Base-by-base conservation (phyloP, 2,888 invertebrate genomes). In the Drosophila antonietae region DNA sequence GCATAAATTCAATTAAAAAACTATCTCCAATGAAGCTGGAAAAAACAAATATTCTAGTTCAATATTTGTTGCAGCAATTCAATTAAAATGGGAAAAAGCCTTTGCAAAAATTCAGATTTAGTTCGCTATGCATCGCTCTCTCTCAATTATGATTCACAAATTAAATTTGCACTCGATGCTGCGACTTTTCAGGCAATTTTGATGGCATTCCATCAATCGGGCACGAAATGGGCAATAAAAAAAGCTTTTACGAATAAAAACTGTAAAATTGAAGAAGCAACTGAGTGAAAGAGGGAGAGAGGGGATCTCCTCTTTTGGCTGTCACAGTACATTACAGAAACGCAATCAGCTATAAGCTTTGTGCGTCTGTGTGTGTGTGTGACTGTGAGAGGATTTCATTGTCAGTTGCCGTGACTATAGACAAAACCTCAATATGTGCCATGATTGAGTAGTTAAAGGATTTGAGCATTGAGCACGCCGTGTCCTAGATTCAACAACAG, bases 71-170 rank as follows among this genome's bases (percentile, higher is more conserved):
- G 49, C 51, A 52, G 47, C 56, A 74, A 77, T 77, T 66, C 60
- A 78, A 78, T 78, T 77, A 78, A 57, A 59, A 57, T 56, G 46
- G 61, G 47, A 6, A 41, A 55, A 55, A 31, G 3, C 55, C 28
- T 41, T 41, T 41, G 41, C n/a, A 41, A 63, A 73, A 60, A 55
- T 56, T 31, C 33, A 53, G 18, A 60, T 46, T 55, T 23, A 41
- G n/a, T 60, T 46, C 53, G 35, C 61, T 53, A 63, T 71, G 71
- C 56, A 74, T 53, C 49, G 41, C 71, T 70, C 52, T 44, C 73
- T 69, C 81, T 82, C 88, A 84, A 87, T 84, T 87, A 79, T 81
- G 59, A 68, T 72, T 68, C 58, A 56, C 68, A 83, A 85, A 87
- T 85, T 85, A 81, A 81, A 87, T 84, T 87, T 81, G 71, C 72